Conservation (phyloP, 1,140 invertebrate species). For the Pseudomyrmex cubaensis region DNA sequence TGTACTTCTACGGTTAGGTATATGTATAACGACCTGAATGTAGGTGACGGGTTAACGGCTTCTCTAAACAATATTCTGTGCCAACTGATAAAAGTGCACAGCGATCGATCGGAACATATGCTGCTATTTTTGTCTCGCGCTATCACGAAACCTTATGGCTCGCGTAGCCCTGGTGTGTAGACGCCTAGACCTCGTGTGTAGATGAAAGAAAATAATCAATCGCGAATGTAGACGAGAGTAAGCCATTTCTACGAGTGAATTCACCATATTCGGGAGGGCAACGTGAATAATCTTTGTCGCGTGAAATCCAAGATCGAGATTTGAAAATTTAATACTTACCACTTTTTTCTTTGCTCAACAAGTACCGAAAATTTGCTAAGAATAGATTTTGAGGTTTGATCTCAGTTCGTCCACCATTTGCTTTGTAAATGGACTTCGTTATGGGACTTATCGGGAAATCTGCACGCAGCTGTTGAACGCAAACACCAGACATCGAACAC, state of each 20-base stretch:
- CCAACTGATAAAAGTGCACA: slow-evolving; percentile 40
- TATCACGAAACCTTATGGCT: slow-evolving; percentile 53
- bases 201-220: slow-evolving; percentile 38
- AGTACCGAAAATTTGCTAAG: not conserved
- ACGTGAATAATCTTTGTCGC: too few relatives aligned
- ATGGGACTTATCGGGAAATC: not conserved
- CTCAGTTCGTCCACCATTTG: slow-evolving; percentile 6
- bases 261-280: not conserved
- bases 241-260: not conserved
- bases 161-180: not conserved
- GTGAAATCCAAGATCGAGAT: too few relatives aligned
- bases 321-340: too few relatives aligned
- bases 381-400: not conserved
- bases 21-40: slow-evolving; percentile 28
- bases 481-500: slow-evolving; percentile 21
- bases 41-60: slow-evolving; percentile 51
- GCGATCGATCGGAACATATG: slow-evolving; percentile 52
- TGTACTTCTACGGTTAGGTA: not conserved
- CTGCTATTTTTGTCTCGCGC: slow-evolving; percentile 47
- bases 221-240: slow-evolving; percentile 33
- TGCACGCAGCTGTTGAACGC: slow-evolving; percentile 1
- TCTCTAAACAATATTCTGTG: slow-evolving; percentile 29
- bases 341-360: not conserved
- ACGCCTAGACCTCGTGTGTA: not conserved
- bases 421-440: slow-evolving; percentile 13